These are phyloP conservation scores for Yponomeuta plumbellus DNA, from an alignment of 2,888 invertebrate genomes.

Conservation along the genomic window DNA sequence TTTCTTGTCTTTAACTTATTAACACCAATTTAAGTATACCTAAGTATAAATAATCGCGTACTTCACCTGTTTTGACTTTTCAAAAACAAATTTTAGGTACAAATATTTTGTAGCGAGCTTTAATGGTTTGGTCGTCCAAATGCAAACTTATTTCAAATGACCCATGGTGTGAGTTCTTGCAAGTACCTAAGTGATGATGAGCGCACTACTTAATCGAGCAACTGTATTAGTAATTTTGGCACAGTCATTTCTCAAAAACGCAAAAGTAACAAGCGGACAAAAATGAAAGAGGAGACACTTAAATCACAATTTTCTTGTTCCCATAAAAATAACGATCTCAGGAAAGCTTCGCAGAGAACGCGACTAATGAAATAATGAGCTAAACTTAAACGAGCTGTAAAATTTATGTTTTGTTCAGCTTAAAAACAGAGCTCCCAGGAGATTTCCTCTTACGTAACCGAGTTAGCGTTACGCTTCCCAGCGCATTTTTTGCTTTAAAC, in stretches of 20 bases:
- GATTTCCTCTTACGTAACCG: constrained; percentile 55
- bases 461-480: constrained; percentile 45
- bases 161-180: too few relatives aligned
- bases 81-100: too few relatives aligned
- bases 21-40: too few relatives aligned
- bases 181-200: too few relatives aligned
- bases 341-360: constrained; percentile 44
- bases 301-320: constrained; percentile 16
- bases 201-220: too few relatives aligned
- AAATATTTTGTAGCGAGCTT: too few relatives aligned
- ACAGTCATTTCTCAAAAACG: not conserved
- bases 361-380: constrained; percentile 69
- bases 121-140: too few relatives aligned
- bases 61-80: too few relatives aligned
- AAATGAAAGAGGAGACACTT: constrained; percentile 12
- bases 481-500: constrained; percentile 8
- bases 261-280: constrained; percentile 1
- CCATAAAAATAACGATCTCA: constrained; percentile 26
- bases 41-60: too few relatives aligned
- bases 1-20: too few relatives aligned
- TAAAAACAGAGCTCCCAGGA: constrained; percentile 64
- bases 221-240: too few relatives aligned
- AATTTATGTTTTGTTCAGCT: constrained; percentile 71
- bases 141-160: too few relatives aligned
- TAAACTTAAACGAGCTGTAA: constrained; percentile 69